Evolutionary conservation across 2,888 invertebrate genomes (phyloP).

Genomic region (Dexiosoma caninum): DNA sequence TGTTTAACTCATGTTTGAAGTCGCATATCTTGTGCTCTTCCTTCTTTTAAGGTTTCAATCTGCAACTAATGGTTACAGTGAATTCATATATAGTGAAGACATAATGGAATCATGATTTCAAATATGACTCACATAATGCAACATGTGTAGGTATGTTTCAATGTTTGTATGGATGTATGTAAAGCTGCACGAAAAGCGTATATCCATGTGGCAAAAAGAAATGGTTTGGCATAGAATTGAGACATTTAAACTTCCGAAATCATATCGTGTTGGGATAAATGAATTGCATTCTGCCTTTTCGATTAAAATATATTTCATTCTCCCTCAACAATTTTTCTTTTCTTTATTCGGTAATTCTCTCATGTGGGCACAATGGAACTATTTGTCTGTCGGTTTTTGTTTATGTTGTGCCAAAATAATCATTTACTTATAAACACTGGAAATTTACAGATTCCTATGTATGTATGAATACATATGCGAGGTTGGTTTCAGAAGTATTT

Average conservation of each 20-base stretch:
- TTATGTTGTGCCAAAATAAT: constrained; percentile 76
- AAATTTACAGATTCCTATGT: constrained; percentile 14
- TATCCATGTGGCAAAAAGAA: constrained; percentile 22
- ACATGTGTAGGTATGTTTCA: neutral
- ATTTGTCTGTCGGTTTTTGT: constrained; percentile 64
- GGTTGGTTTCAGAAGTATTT: neutral
- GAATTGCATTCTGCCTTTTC: constrained; percentile 64
- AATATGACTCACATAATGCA: neutral
- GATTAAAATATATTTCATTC: neutral
- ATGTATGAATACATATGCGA: neutral
- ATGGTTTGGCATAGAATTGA: constrained; percentile 63
- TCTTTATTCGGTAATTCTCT: neutral
- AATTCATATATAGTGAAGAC: constrained; percentile 26
- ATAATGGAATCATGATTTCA: constrained; percentile 35
- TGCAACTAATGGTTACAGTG: constrained; percentile 13
- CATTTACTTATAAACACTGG: constrained; percentile 57
- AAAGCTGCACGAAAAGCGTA: neutral
- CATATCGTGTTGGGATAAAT: constrained; percentile 75
- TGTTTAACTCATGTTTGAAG: constrained; percentile 21
- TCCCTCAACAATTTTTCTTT: neutral
- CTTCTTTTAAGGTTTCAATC: neutral
- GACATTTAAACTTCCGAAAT: constrained; percentile 74
- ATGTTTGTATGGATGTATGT: neutral
- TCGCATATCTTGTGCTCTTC: constrained; percentile 7
- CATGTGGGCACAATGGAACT: constrained; percentile 33